Base-by-base conservation (phyloP, 2,797 vertebrate genomes). In the Odontamblyopus lacepedii region DNA sequence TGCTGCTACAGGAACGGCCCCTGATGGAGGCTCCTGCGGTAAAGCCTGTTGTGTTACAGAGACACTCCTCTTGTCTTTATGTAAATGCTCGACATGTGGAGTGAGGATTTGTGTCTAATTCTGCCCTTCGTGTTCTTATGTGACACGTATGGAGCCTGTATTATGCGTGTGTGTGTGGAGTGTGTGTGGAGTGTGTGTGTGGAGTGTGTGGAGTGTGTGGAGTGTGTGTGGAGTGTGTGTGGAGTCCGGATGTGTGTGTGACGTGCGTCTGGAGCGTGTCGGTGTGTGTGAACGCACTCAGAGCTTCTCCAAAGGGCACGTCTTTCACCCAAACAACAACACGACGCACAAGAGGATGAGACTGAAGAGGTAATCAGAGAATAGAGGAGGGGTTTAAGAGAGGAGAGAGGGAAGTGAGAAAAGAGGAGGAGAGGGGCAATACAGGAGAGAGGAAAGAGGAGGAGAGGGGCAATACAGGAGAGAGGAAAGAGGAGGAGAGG, bases 221-320 rank as follows among this genome's bases (percentile, higher is more conserved):
- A 12, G 12, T 13, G 41, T 3, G 9, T 44, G 41, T 44, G 11
- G 13, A 12, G 12, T 13, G 41, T 44, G 11, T 12, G 41, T 12
- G 12, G 30, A 32, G 30, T 32, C 30, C 30, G 30, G 30, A 32
- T 32, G 41, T 3, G 12, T 44, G 41, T 15, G 11, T 44, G 7
- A 3, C 3, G 7, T 35, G 18, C 2, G 13, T 35, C 29, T 35
- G 3, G 1, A 18, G n/a, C 41, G 41, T 9, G 63, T 64, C 63
- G 38, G 6, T 65, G 6, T 65, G 63, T 65, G 23, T 7, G 23
- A 65, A 27, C 41, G 41, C 23, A n/a, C 63, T 48, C n/a, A 65
- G 35, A 65, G 63, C 23, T 74, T 82, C 73, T 79, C 78, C 85
- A 84, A 85, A 90, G 81, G 83, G 69, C 80, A 78, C 71, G 74